Base-by-base conservation (phyloP, 2,888 invertebrate genomes). In the Drosophila antonietae region DNA sequence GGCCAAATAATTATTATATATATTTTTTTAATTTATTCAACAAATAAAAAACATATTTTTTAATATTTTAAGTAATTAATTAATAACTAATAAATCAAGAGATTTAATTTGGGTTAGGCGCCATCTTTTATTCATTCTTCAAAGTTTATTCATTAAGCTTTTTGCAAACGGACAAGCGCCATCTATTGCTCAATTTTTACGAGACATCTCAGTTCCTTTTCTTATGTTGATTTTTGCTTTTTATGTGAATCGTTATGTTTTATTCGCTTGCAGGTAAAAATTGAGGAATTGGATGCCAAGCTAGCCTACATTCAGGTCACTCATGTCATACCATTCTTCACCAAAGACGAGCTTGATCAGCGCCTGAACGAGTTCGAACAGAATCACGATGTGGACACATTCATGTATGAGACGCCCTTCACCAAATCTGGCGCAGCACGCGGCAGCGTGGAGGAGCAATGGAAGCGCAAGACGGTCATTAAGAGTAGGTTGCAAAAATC, bases 351-450 rank as follows among this genome's bases (percentile, higher is more conserved):
- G 68, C 92, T 95, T n/a, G 92, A 95, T 74, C 95, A 95, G 55
- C 94, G 97, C 49, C 95, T 96, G 78, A 97, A 97, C 20, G 96
- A 97, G 68, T 98, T 98, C 93, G 98, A 98, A 89, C 95, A 97
- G 78, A 97, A 96, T 89, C 98, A 98, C 92, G 97, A 98, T 91
- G 95, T 98, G 60, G 95, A 95, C 33, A 95, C 95, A 60, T 99
- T 99, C 92, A 97, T 98, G 95, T 98, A 96, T 92, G 98, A 99
- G 93, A 98, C 98, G 0, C 98, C 98, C 0, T 98, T 98, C 92
- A 98, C 98, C 0, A 95, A 96, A 87, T 96, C 96, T 75, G 97
- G 97, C 1, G 95, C 96, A 65, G 96, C 95, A 3, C 94, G 95
- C 76, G 97, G 95, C 0, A 96, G 95, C 71, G 96, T 97, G 0